Conservation (phyloP, 1,140 invertebrate genomes). For the Paramacrobiotus metropolitanus region DNA sequence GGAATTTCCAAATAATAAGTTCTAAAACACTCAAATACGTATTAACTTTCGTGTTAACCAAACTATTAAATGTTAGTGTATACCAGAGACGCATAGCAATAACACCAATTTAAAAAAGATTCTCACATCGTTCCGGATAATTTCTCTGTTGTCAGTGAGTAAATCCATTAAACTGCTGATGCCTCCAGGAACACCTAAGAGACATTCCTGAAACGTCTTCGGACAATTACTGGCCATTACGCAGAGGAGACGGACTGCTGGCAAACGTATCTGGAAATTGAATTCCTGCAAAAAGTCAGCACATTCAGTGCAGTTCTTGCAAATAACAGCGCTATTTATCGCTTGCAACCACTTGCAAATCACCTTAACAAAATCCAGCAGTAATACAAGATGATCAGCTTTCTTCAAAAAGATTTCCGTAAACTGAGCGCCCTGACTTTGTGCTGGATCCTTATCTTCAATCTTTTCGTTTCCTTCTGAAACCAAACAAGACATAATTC, state of each 20-base stretch:
- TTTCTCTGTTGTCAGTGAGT: conserved; percentile 70
- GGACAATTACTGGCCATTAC: conserved; percentile 19
- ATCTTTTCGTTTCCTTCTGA: conserved; percentile 5
- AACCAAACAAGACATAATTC: too few species aligned
- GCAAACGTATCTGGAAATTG: conserved; percentile 69
- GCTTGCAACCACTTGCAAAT: conserved; percentile 12
- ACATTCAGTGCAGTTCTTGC: background rate
- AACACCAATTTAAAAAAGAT: conserved; percentile 5
- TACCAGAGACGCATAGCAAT: background rate
- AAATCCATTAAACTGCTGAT: conserved; percentile 92
- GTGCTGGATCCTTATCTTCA: conserved; percentile 15
- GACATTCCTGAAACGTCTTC: conserved; percentile 80
- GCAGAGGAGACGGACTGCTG: conserved; percentile 55
- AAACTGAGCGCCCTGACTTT: conserved; percentile 64
- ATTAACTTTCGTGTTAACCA: conserved; percentile 9
- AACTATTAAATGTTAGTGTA: background rate
- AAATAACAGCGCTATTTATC: conserved; percentile 14
- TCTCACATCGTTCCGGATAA: conserved; percentile 71
- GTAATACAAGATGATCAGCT: conserved; percentile 52
- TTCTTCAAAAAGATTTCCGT: conserved; percentile 95
- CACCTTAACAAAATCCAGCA: conserved; percentile 66
- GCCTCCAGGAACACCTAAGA: conserved; percentile 84
- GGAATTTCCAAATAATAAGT: conserved; percentile 9
- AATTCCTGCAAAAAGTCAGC: conserved; percentile 33
- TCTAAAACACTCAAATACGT: background rate